These are phyloP conservation scores for Leptopilina myrica DNA, from an alignment of 2,888 invertebrate species.

Conservation along the genomic window DNA sequence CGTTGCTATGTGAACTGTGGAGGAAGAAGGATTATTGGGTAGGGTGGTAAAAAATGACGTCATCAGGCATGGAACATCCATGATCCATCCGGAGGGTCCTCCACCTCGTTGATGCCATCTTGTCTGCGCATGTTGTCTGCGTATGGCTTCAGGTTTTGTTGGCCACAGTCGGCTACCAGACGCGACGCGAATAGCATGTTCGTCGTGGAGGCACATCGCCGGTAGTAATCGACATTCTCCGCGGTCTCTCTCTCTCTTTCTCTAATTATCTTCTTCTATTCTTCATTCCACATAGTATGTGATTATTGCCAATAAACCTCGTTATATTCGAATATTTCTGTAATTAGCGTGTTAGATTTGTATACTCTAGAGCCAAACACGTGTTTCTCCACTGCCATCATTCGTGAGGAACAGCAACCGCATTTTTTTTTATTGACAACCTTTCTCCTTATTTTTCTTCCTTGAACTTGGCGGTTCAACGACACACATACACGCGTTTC, in stretches of 20 bases:
- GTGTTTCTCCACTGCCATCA: slow-evolving; percentile 36
- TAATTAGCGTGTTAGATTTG: not conserved
- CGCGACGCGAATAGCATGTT: slow-evolving; percentile 47
- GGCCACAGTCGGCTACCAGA: slow-evolving; percentile 39
- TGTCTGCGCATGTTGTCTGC: slow-evolving; percentile 26
- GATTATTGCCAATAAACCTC: no score
- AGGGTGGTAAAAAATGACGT: slow-evolving; percentile 29
- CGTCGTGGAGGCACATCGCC: slow-evolving; percentile 48
- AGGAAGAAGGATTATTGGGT: slow-evolving; percentile 27
- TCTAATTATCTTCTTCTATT: no score
- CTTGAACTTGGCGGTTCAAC: slow-evolving; percentile 24
- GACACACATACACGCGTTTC: not conserved
- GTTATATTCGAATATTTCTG: no score
- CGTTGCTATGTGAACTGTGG: slow-evolving; percentile 19
- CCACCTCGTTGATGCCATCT: slow-evolving; percentile 33
- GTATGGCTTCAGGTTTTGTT: slow-evolving; percentile 14
- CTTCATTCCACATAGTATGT: no score
- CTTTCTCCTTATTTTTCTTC: slow-evolving; percentile 5
- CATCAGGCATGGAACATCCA: slow-evolving; percentile 7
- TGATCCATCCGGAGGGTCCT: slow-evolving; percentile 34
- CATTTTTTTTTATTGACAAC: not conserved
- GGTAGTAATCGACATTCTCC: slow-evolving; percentile 46
- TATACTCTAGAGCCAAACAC: not conserved
- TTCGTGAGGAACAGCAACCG: not conserved
- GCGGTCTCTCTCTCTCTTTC: slow-evolving; percentile 22